phyloP scores from a whole-genome alignment of 2,113 vertebrate genomes.

The Dipodomys merriami region DNA sequence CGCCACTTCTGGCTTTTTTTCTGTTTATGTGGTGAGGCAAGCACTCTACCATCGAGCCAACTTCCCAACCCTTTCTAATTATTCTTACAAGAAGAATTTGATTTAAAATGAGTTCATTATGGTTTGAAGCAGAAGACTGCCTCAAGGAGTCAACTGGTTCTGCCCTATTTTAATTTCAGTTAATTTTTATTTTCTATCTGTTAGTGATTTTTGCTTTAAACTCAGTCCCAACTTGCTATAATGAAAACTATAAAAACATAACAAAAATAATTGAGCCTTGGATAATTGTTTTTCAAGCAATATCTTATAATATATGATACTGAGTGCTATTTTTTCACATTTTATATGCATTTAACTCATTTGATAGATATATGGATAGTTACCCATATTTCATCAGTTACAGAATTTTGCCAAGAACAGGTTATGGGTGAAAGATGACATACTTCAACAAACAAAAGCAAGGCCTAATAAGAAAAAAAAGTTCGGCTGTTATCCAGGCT shows the following conservation, averaged over 20 bases:
- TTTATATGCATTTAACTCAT: background rate
- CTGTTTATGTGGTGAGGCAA: too few species aligned
- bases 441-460: slow-evolving; percentile 27
- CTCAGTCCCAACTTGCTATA: background rate
- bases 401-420: slow-evolving; percentile 14
- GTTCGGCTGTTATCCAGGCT: background rate
- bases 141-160: background rate
- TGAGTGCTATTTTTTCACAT: background rate
- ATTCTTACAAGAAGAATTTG: background rate
- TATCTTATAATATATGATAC: background rate
- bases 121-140: background rate
- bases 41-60: too few species aligned
- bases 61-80: background rate
- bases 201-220: slow-evolving; percentile 43
- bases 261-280: slow-evolving; percentile 15
- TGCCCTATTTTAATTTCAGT: background rate
- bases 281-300: slow-evolving; percentile 35
- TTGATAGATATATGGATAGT: background rate
- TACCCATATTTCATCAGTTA: background rate
- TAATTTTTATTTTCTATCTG: background rate
- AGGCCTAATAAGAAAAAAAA: slow-evolving; percentile 1
- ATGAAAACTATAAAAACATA: slow-evolving; percentile 10
- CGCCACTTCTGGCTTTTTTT: too few species aligned
- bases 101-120: background rate
- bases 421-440: background rate